Percentiles rank a stretch among this genome's conserved stretches.
Conservation (phyloP, 2,888 invertebrate species). For the Byasa hedistus region DNA sequence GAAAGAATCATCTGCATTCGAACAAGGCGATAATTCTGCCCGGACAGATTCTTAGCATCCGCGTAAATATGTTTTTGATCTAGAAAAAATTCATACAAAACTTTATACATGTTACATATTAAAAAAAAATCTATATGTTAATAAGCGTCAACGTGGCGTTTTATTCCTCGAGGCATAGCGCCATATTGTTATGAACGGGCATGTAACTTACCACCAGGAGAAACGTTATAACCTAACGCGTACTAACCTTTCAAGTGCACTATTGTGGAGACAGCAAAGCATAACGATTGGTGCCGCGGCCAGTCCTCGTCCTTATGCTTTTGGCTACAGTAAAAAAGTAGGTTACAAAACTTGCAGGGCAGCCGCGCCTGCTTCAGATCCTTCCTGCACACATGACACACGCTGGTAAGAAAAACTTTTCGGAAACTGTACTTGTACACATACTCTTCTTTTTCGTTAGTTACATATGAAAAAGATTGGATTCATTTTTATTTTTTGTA, state of each 20-base stretch:
- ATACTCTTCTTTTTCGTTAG: constrained; percentile 79
- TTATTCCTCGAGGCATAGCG: too few species aligned
- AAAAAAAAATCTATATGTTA: too few species aligned
- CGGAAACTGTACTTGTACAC: constrained; percentile 84
- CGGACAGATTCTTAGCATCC: constrained; percentile 66
- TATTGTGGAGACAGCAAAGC: constrained; percentile 80
- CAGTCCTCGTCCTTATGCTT: constrained; percentile 82
- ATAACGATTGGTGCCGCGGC: constrained; percentile 80
- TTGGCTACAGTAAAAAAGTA: constrained; percentile 82
- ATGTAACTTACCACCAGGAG: too few species aligned
- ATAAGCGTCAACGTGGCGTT: too few species aligned
- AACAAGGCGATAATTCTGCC: constrained; percentile 82
- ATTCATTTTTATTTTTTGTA: constrained; percentile 41
- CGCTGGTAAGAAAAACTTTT: constrained; percentile 81
- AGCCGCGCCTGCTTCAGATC: constrained; percentile 53
- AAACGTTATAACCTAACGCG: not conserved
- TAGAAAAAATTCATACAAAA: constrained; percentile 38
- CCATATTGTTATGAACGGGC: too few species aligned
- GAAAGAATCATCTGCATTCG: constrained; percentile 82
- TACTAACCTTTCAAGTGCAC: constrained; percentile 76
- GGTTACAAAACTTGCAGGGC: constrained; percentile 75
- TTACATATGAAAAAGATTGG: constrained; percentile 53
- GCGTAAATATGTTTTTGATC: constrained; percentile 78
- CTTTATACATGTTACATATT: not conserved
- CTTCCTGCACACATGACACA: constrained; percentile 78